Percentiles rank a stretch among this genome's conserved stretches.
phyloP scores from a whole-genome alignment of 2,888 invertebrate genomes.

The Caradrina kadenii region DNA sequence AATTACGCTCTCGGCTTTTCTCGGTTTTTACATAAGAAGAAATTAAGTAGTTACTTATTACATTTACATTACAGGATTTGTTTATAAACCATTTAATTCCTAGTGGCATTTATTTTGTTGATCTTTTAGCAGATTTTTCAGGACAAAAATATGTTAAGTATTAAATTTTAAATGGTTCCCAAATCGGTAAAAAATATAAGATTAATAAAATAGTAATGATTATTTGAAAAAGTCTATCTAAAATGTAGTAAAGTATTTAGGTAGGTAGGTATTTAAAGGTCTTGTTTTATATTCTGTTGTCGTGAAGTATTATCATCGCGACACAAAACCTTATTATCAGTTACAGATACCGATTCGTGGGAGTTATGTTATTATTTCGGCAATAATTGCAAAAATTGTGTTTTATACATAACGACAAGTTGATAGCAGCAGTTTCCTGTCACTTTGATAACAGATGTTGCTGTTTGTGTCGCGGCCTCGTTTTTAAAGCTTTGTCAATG shows the following conservation, averaged over 20 bases:
- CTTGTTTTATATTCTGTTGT: constrained; percentile 49
- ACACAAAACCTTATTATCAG: constrained; percentile 64
- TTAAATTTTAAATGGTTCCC: background rate
- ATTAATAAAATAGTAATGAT: too few relatives aligned
- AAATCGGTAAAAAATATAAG: background rate
- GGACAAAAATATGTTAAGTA: too few relatives aligned
- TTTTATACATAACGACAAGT: constrained; percentile 87
- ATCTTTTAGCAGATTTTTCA: background rate
- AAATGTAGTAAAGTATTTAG: background rate
- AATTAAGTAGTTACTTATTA: too few relatives aligned
- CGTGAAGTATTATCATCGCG: constrained; percentile 60
- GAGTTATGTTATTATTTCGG: constrained; percentile 87
- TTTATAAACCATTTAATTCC: background rate
- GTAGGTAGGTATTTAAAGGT: constrained; percentile 44
- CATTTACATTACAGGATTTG: too few relatives aligned
- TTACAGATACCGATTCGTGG: constrained; percentile 77
- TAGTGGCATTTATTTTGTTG: background rate
- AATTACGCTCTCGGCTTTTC: too few relatives aligned
- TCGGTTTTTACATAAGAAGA: too few relatives aligned
- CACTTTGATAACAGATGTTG: constrained; percentile 82
- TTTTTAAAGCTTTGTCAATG: constrained; percentile 87
- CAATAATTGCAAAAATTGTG: constrained; percentile 90
- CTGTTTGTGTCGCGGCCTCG: constrained; percentile 85
- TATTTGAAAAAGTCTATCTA: too few relatives aligned
- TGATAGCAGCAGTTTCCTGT: constrained; percentile 87